Evolutionary conservation across 2,797 vertebrate genomes (phyloP).

Genomic region (Artibeus jamaicensis): DNA sequence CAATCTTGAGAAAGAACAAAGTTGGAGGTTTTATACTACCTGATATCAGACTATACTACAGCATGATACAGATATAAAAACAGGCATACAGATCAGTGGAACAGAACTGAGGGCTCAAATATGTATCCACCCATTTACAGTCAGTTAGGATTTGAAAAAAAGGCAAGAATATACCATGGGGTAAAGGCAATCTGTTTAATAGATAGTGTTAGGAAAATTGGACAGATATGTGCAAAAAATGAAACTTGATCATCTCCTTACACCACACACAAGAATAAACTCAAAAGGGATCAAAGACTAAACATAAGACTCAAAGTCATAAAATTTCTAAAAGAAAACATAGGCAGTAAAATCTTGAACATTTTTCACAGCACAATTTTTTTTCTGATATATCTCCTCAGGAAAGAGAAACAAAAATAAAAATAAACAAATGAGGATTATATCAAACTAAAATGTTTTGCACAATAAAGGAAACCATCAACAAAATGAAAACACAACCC

Average conservation of each 20-base stretch:
- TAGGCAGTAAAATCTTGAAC: not conserved
- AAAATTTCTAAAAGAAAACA: not conserved
- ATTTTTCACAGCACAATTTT: not conserved
- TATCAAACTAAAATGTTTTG: not conserved
- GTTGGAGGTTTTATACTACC: not conserved
- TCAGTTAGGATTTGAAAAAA: not conserved
- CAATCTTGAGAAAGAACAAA: not conserved
- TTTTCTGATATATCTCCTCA: not conserved
- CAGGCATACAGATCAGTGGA: not conserved
- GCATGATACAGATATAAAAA: not conserved
- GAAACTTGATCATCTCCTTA: not conserved
- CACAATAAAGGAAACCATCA: not conserved
- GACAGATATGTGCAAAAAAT: not conserved
- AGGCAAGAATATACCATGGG: not conserved
- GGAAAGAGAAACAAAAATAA: not conserved
- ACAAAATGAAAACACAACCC: not conserved
- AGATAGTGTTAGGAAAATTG: not conserved
- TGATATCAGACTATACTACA: not conserved
- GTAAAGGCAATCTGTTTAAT: not conserved
- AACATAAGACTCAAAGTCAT: not conserved
- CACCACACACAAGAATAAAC: not conserved
- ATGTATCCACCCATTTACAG: not conserved
- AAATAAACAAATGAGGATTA: not conserved
- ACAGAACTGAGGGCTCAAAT: not conserved
- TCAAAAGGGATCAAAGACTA: not conserved